Evolutionary conservation across 2,888 invertebrate species (phyloP).

Genomic region (Chorisops tibialis): DNA sequence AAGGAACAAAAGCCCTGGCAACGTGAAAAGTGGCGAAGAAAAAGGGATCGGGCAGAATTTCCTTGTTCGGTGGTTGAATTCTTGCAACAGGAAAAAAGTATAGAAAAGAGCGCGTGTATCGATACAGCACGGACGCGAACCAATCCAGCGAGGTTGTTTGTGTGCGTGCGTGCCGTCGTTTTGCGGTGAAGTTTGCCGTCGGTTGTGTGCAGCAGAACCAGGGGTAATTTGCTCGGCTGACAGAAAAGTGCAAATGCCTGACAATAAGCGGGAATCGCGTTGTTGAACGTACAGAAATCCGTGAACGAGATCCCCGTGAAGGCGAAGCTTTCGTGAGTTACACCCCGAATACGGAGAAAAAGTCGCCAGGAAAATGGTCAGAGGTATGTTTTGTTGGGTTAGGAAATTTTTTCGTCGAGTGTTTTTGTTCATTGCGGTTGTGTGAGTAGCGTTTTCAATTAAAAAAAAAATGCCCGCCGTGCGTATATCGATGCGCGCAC

Average conservation of each 20-base stretch:
- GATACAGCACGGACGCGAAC: no score
- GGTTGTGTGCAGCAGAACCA: no score
- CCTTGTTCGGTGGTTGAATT: background rate
- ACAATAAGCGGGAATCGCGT: conserved; percentile 22
- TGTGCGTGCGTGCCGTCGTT: no score
- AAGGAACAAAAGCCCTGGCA: no score
- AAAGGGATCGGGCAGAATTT: no score
- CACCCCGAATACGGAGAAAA: background rate
- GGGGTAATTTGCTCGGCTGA: background rate
- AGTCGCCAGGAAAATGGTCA: conserved; percentile 27
- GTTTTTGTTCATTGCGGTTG: conserved; percentile 6
- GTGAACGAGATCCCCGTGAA: background rate
- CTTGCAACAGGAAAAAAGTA: background rate
- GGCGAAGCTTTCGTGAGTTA: background rate
- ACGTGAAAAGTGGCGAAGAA: no score
- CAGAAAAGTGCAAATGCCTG: conserved; percentile 22
- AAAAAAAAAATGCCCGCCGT: no score
- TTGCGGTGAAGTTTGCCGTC: no score
- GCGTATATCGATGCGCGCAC: background rate
- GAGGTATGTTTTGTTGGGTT: conserved; percentile 30
- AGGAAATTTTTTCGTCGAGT: conserved; percentile 16
- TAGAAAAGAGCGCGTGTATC: background rate
- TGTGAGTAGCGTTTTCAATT: conserved; percentile 6
- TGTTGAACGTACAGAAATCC: background rate
- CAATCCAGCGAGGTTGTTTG: no score